These are phyloP conservation scores for Apodemia zela DNA, from an alignment of 2,888 invertebrate species.

Conservation along the genomic window DNA sequence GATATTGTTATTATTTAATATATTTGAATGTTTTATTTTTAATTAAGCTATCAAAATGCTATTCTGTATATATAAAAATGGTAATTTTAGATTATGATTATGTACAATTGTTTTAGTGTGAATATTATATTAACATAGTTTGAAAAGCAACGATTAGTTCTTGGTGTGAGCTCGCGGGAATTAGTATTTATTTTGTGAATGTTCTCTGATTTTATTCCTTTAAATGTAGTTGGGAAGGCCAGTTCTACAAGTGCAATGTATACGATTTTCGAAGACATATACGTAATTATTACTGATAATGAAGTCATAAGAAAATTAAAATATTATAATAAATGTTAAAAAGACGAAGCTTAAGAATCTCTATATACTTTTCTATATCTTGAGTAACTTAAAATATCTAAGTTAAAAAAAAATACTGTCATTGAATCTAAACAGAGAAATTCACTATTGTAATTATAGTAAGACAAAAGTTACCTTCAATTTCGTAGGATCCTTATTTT, in stretches of 20 bases:
- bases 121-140: conserved; percentile 74
- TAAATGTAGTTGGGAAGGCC: conserved; percentile 67
- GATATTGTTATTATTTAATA: conserved; percentile 81
- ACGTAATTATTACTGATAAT: conserved; percentile 76
- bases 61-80: conserved; percentile 74
- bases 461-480: conserved; percentile 73
- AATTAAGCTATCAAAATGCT: conserved; percentile 74
- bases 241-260: conserved; percentile 80
- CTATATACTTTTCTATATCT: conserved; percentile 60
- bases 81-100: conserved; percentile 69
- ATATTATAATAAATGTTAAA: conserved; percentile 66
- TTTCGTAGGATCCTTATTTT: conserved; percentile 53
- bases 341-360: conserved; percentile 63
- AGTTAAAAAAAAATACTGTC: conserved; percentile 38
- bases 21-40: conserved; percentile 78
- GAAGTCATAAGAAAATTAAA: conserved; percentile 69
- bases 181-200: conserved; percentile 62
- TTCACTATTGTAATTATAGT: conserved; percentile 55
- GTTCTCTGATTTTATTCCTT: conserved; percentile 52
- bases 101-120: conserved; percentile 81
- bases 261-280: conserved; percentile 80
- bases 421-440: conserved; percentile 43
- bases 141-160: conserved; percentile 60
- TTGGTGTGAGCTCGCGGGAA: conserved; percentile 51
- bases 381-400: conserved; percentile 23